A percentile compares a stretch with the other conserved stretches of the same genome.
phyloP scores from a whole-genome alignment of 2,113 vertebrate species.

The Marmota monax region DNA sequence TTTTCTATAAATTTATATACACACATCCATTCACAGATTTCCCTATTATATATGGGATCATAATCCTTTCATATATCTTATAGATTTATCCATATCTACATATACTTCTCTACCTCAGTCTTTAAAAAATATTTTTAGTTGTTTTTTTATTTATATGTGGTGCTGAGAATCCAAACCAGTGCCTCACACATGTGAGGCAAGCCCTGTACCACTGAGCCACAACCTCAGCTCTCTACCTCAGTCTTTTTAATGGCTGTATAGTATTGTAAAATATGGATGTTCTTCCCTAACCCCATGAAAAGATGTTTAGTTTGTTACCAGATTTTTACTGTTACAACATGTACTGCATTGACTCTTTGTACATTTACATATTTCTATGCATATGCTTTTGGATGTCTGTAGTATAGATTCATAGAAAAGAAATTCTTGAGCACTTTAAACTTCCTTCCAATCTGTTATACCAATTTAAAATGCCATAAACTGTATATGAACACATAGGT shows the following conservation, averaged over 20 bases:
- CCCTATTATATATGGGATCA: neutral
- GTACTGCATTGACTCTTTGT: neutral
- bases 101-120: neutral
- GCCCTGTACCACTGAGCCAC: too few relatives aligned
- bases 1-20: neutral
- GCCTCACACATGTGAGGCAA: too few relatives aligned
- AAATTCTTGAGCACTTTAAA: neutral
- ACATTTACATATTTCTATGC: constrained; percentile 4
- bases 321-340: neutral
- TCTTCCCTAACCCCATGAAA: neutral
- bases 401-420: neutral
- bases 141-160: too few relatives aligned
- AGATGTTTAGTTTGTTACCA: neutral
- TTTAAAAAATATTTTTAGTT: too few relatives aligned
- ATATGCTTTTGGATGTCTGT: constrained; percentile 26
- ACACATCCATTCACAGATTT: neutral
- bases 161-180: too few relatives aligned
- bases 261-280: neutral
- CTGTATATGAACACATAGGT: neutral
- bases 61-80: neutral
- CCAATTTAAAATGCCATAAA: constrained; percentile 20
- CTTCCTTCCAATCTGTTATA: neutral
- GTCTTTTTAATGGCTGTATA: neutral
- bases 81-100: neutral
- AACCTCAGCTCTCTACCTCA: neutral